Conservation (phyloP, 2,888 invertebrate genomes). For the Hipparchia sbordonii region DNA sequence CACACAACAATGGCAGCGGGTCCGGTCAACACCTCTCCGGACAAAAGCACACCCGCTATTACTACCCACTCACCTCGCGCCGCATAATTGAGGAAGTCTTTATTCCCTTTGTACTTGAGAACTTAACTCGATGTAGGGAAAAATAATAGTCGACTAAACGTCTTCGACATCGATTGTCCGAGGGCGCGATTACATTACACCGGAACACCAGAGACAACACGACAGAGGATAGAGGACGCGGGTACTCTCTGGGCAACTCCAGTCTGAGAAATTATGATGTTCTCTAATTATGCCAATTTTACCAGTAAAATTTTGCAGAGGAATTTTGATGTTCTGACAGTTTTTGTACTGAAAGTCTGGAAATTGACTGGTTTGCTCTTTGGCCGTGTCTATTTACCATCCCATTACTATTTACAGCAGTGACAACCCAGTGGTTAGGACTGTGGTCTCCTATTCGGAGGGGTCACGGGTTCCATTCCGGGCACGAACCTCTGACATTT, state of each 20-base stretch:
- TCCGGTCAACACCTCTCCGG: conserved; percentile 25
- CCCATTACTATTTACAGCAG: no score
- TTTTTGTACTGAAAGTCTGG: no score
- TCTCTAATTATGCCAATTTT: no score
- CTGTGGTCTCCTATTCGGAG: no score
- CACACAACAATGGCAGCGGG: conserved; percentile 10
- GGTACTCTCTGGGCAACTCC: neutral
- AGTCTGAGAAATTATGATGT: no score
- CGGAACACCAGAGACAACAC: conserved; percentile 2
- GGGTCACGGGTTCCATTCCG: no score
- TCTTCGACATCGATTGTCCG: conserved; percentile 25
- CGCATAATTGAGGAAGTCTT: conserved; percentile 76
- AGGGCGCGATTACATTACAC: conserved; percentile 14
- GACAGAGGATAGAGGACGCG: neutral
- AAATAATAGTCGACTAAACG: conserved; percentile 32
- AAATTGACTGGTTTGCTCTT: no score
- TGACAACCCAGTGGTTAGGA: no score
- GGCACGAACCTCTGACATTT: no score
- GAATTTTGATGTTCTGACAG: no score
- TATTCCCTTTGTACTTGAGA: conserved; percentile 50
- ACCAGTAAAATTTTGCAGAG: no score
- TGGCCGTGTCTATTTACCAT: no score
- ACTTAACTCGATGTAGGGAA: conserved; percentile 39
- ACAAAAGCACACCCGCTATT: conserved; percentile 30
- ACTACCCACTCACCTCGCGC: conserved; percentile 47